Percentiles rank a stretch among this genome's conserved stretches.
These are phyloP conservation scores for Drosophila mulleri DNA, from an alignment of 2,888 invertebrate genomes.

Conservation along the genomic window DNA sequence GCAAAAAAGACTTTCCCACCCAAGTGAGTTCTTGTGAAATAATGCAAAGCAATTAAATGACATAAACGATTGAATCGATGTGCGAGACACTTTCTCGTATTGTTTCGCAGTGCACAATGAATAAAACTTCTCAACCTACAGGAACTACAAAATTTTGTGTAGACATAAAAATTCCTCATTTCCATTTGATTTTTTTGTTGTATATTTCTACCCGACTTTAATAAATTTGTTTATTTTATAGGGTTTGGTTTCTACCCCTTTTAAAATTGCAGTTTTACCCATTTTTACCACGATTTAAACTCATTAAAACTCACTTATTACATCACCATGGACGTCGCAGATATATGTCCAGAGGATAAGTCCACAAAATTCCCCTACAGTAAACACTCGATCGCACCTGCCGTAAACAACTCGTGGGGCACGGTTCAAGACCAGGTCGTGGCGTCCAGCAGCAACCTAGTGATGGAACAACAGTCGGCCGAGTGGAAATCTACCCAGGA, in stretches of 20 bases:
- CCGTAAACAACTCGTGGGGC: not conserved
- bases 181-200: slow-evolving; percentile 7
- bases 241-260: slow-evolving; percentile 15
- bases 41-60: slow-evolving; percentile 39
- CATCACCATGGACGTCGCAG: slow-evolving; percentile 17
- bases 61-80: slow-evolving; percentile 45
- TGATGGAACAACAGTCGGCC: not conserved
- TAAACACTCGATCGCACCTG: not conserved
- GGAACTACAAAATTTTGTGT: slow-evolving; percentile 24
- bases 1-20: slow-evolving; percentile 57
- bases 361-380: not conserved
- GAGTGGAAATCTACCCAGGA: not conserved
- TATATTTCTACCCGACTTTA: not conserved
- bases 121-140: slow-evolving; percentile 24
- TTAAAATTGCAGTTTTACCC: slow-evolving; percentile 51
- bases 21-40: slow-evolving; percentile 64
- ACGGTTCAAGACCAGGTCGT: slow-evolving; percentile 2
- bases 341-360: not conserved
- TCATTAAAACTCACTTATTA: not conserved
- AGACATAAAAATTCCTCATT: slow-evolving; percentile 29
- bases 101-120: slow-evolving; percentile 35
- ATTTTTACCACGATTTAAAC: slow-evolving; percentile 21
- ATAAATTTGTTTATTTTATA: slow-evolving; percentile 1
- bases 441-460: not conserved
- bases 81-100: slow-evolving; percentile 13